A percentile compares a stretch with the other conserved stretches of the same genome.
Evolutionary conservation across 2,888 invertebrate species (phyloP).

Genomic region (Tillus elongatus): DNA sequence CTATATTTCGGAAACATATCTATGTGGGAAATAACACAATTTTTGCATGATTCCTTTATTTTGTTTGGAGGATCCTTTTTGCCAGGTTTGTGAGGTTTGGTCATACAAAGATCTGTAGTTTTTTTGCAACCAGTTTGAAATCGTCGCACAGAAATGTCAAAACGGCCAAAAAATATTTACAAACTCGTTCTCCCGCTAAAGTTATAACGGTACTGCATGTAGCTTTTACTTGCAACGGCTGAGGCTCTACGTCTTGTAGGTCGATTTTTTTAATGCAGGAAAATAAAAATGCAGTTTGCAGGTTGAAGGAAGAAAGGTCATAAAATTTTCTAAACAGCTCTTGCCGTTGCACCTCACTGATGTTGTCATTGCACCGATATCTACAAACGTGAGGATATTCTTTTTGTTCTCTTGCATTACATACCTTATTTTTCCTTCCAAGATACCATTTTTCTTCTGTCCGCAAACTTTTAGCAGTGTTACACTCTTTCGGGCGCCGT

Average conservation of each 20-base stretch:
- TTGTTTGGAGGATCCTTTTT: slow-evolving; percentile 11
- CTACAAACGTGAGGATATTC: too few relatives aligned
- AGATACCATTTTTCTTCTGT: slow-evolving; percentile 7
- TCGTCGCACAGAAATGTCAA: slow-evolving; percentile 12
- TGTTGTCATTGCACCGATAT: too few relatives aligned
- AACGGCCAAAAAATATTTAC: slow-evolving; percentile 9
- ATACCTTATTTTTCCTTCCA: slow-evolving; percentile 7
- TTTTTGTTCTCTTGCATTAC: too few relatives aligned
- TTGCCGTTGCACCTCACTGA: slow-evolving; percentile 7
- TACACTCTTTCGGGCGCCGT: slow-evolving; percentile 6
- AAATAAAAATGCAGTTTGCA: slow-evolving; percentile 9
- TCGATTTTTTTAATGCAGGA: slow-evolving; percentile 8
- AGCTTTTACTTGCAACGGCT: slow-evolving; percentile 7
- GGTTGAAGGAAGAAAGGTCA: slow-evolving; percentile 6
- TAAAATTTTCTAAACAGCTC: slow-evolving; percentile 8
- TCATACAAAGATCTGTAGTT: slow-evolving; percentile 6
- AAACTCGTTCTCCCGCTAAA: slow-evolving; percentile 9
- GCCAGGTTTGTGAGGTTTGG: slow-evolving; percentile 8
- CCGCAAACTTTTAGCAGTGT: slow-evolving; percentile 2
- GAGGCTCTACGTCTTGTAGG: slow-evolving; percentile 6
- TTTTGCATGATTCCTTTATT: slow-evolving; percentile 10
- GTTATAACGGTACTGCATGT: slow-evolving; percentile 10
- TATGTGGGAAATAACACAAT: slow-evolving; percentile 13
- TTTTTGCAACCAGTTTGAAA: slow-evolving; percentile 12
- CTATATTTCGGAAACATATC: slow-evolving; percentile 12